Percentiles rank a stretch among this genome's conserved stretches.
Conservation (phyloP, 1,140 invertebrate species). For the Drosophila persimilis region DNA sequence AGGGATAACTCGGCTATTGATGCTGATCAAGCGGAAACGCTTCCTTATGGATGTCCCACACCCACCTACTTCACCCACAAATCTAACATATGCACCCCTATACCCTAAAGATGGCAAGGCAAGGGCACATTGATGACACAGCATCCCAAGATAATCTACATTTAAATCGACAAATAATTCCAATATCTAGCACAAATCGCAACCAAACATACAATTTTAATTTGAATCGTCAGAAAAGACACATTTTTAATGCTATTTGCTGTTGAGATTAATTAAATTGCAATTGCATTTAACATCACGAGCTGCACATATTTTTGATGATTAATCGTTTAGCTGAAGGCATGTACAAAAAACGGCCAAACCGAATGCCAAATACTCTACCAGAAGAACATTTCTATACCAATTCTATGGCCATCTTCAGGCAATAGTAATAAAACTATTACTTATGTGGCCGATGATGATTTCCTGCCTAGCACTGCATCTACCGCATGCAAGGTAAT, state of each 20-base stretch:
- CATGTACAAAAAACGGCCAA: not conserved
- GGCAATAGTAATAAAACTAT: not conserved
- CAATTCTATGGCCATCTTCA: too few species aligned
- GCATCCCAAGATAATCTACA: slow-evolving; percentile 1
- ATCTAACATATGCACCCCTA: too few species aligned
- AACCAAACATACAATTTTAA: slow-evolving; percentile 28
- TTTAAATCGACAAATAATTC: slow-evolving; percentile 29
- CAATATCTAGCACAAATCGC: slow-evolving; percentile 18
- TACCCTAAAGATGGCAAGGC: too few species aligned
- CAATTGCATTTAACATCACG: slow-evolving; percentile 59
- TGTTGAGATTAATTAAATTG: slow-evolving; percentile 65
- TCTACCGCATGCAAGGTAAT: slow-evolving; percentile 6
- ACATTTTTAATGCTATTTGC: slow-evolving; percentile 23
- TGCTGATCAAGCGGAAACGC: too few species aligned
- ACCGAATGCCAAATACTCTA: slow-evolving; percentile 27
- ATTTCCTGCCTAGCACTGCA: not conserved
- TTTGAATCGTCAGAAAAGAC: slow-evolving; percentile 42
- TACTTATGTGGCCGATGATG: not conserved
- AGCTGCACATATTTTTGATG: slow-evolving; percentile 64
- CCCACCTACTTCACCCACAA: too few species aligned
- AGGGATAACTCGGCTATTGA: too few species aligned
- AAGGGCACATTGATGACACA: not conserved
- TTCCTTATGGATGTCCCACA: too few species aligned
- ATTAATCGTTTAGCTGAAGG: slow-evolving; percentile 57
- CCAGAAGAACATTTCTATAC: not conserved